phyloP scores from a whole-genome alignment of 2,888 invertebrate genomes.

The Drosophila leonis region DNA sequence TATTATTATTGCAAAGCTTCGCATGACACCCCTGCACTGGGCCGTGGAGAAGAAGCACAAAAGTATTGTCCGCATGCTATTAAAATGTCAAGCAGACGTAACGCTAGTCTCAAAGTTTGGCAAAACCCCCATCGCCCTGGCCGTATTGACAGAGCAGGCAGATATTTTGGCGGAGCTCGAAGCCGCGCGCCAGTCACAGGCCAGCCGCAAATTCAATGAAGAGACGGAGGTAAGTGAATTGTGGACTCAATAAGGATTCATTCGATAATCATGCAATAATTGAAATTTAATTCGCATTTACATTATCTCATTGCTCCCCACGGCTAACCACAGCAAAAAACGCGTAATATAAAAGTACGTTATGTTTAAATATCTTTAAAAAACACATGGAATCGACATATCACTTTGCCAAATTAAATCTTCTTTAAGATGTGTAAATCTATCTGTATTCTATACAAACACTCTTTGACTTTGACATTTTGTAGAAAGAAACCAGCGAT shows the following conservation, averaged over 20 bases:
- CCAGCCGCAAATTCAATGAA: slow-evolving; percentile 80
- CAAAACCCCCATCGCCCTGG: slow-evolving; percentile 89
- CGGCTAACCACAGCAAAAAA: slow-evolving; percentile 40
- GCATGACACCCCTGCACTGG: slow-evolving; percentile 98
- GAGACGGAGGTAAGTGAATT: slow-evolving; percentile 78
- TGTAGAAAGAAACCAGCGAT: slow-evolving; percentile 84
- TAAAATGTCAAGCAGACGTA: slow-evolving; percentile 91
- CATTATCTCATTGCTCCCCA: slow-evolving; percentile 11
- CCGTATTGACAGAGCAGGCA: slow-evolving; percentile 88
- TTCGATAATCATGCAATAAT: not conserved
- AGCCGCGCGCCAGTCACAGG: slow-evolving; percentile 83
- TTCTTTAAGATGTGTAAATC: not conserved
- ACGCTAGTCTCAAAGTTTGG: slow-evolving; percentile 90
- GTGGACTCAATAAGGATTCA: not conserved
- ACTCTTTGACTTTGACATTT: slow-evolving; percentile 20
- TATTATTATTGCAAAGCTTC: slow-evolving; percentile 86
- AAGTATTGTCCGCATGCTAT: slow-evolving; percentile 89
- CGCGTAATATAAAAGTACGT: slow-evolving; percentile 59
- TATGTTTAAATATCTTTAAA: slow-evolving; percentile 7
- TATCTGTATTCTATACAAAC: not conserved
- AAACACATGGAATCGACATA: not conserved
- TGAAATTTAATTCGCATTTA: slow-evolving; percentile 5
- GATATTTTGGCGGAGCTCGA: slow-evolving; percentile 88
- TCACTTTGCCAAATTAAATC: not conserved
- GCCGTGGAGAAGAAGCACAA: slow-evolving; percentile 93